Base-by-base conservation (phyloP, 2,113 vertebrate genomes). In the Festucalex cinctus region DNA sequence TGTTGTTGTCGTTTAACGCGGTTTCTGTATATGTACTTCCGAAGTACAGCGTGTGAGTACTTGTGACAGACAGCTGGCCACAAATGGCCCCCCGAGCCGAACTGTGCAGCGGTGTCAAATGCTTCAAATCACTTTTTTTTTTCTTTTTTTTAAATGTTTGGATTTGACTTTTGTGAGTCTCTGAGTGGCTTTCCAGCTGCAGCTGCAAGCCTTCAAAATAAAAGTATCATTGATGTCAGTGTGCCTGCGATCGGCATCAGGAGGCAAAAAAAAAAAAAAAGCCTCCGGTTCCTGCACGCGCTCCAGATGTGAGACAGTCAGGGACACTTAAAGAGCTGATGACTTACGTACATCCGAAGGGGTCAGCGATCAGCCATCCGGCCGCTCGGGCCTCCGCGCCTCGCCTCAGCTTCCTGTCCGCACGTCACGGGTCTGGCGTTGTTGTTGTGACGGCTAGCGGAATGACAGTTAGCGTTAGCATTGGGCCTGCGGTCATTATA, bases 281-380 rank as follows among this genome's bases (percentile, higher is more conserved):
- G 8, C 35, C 60, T 24, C 37, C 0, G 19, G 74, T 24, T 71
- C 73, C 76, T 60, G 51, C 79, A 59, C 68, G 65, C 75, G 32
- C 66, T 44, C 79, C 88, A 89, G 85, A 85, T 86, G 86, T 83
- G 36, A 71, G 85, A 78, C 76, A 89, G 86, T 84, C 75, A 63
- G 82, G 72, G 82, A 87, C 80, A 70, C 80, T 83, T 88, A 88
- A 87, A 81, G 80, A 85, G 73, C 77, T 66, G 77, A 74, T 78
- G 83, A 86, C 83, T 86, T 83, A 84, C 86, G 85, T 85, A 88
- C 84, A 84, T 88, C 86, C 86, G 85, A 88, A 85, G 59, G 68
- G 84, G 78, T 83, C 80, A 88, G 59, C 74, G 28, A 58, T 57
- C 69, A 82, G 85, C 85, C 85, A 85, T 72, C 66, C 75, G 81